phyloP scores from a whole-genome alignment of 2,797 vertebrate species.

The Manis crassicaudata region DNA sequence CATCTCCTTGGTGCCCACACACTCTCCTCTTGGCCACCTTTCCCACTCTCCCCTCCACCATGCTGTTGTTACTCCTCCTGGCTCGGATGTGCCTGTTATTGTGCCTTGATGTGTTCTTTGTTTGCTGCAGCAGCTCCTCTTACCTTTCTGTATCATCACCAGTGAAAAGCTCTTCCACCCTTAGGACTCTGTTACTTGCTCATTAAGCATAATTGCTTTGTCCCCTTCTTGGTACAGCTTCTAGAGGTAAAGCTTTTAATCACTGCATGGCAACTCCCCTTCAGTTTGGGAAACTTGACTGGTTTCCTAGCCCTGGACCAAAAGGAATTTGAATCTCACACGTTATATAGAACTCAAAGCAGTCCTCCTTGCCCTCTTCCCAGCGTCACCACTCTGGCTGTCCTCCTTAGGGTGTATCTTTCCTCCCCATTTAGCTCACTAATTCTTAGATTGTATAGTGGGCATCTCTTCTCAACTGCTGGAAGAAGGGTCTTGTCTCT shows the following conservation, averaged over 20 bases:
- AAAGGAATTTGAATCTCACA: background rate
- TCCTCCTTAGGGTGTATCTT: background rate
- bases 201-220: background rate
- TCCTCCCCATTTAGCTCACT: background rate
- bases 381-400: background rate
- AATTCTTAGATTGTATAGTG: background rate
- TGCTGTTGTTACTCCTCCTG: background rate
- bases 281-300: background rate
- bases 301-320: background rate
- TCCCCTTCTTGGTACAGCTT: background rate
- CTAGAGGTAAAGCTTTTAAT: background rate
- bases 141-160: background rate
- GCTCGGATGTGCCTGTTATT: background rate
- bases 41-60: background rate
- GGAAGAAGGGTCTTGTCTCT: background rate
- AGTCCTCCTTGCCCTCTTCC: background rate
- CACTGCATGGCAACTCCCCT: background rate
- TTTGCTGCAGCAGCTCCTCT: background rate
- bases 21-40: background rate
- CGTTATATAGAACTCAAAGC: background rate
- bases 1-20: background rate
- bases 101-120: background rate
- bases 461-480: background rate
- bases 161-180: background rate
- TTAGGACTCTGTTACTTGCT: background rate